Base-by-base conservation (phyloP, 2,888 invertebrate genomes). In the Papilio gigon region DNA sequence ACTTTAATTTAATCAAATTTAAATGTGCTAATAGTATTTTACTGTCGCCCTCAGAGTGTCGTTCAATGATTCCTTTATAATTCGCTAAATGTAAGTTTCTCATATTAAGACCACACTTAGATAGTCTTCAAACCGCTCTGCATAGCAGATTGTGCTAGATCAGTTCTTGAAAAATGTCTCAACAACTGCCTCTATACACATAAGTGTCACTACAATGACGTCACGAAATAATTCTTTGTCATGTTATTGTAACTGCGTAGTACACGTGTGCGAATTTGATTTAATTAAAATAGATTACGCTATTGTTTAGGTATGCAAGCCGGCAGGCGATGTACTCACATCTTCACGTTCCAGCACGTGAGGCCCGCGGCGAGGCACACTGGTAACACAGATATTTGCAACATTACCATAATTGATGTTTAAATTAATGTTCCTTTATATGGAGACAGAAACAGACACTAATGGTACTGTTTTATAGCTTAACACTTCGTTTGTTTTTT, bases 281-380 rank as follows among this genome's bases (percentile, higher is more conserved):
- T 50, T 25, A 12, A 25, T 30, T 30, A 30, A 56, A 56, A 56
- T 56, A 56, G 30, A 56, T 56, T 30, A 17, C 27, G 9, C 53
- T 30, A 56, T 56, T 56, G 53, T 56, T 9, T 2, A 47, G 2
- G 20, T 22, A 33, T 59, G 59, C 12, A 20, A 35, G 33, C 9
- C 2, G 11, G 33, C 4, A 22, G 20, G 11, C 17, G 17, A 40
- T n/a, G 27, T 40, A 81, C 85, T 83, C 71, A 86, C 86, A 75
- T 86, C 74, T 80, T 84, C 25, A 86, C 79, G 71, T 84, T 83
- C 14, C 85, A 69, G 68, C 67, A 84, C 22, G 86, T 85, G 5
- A 86, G 73, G 30, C 84, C 86, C 30, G 88, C 69, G 22, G 87
- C 85, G 14, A 88, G 78, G 2, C 78, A 72, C 5, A 88, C 73